These are phyloP conservation scores for Naso thynnoides DNA, from an alignment of 2,797 vertebrate species.

Conservation along the genomic window DNA sequence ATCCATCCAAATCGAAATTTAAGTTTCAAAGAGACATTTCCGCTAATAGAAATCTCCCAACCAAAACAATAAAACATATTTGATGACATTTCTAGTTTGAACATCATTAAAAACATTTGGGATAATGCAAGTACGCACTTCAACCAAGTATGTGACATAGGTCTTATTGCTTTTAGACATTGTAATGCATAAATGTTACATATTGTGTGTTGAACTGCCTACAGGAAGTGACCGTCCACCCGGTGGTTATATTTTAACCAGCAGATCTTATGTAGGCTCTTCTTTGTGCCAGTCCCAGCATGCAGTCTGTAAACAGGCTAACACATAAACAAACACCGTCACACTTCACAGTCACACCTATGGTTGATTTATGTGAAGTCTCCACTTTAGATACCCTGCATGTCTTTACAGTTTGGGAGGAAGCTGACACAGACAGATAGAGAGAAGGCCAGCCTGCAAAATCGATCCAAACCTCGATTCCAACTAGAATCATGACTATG, in stretches of 20 bases:
- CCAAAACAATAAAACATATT: no score
- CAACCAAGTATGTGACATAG: no score
- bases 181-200: no score
- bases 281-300: conserved; percentile 10
- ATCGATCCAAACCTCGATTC: no score
- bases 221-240: neutral
- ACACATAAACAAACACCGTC: neutral
- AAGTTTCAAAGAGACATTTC: conserved; percentile 1
- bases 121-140: no score
- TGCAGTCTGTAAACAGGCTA: conserved; percentile 2
- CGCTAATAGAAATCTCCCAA: no score
- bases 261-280: neutral
- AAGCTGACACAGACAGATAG: neutral
- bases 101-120: no score
- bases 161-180: no score
- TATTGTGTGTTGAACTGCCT: neutral
- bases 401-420: neutral
- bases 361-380: neutral
- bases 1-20: neutral
- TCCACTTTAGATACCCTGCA: neutral
- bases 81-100: no score
- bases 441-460: neutral
- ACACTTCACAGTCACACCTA: conserved; percentile 2
- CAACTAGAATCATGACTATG: neutral
- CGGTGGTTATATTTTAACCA: neutral